Conservation (phyloP, 2,888 invertebrate species). For the Strigamia crassipes region DNA sequence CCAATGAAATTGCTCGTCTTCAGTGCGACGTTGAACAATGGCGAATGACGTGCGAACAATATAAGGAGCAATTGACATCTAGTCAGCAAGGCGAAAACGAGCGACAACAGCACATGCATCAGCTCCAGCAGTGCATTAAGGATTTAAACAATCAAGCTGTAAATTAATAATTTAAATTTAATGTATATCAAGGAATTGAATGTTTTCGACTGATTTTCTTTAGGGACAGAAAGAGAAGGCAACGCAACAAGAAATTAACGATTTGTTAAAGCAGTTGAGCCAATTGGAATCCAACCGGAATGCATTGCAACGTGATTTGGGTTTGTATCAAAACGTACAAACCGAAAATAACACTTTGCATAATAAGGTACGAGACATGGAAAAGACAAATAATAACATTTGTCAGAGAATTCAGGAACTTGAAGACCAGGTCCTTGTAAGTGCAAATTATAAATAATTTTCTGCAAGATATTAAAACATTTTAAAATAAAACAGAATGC, state of each 20-base stretch:
- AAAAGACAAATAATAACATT: constrained; percentile 13
- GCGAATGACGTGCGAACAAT: constrained; percentile 44
- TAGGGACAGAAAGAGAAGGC: constrained; percentile 51
- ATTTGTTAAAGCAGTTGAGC: constrained; percentile 62
- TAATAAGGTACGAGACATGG: constrained; percentile 1
- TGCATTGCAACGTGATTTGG: constrained; percentile 63
- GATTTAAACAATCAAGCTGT: constrained; percentile 45
- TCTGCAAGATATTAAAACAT: not conserved
- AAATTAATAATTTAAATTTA: not conserved
- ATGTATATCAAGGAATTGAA: too few relatives aligned
- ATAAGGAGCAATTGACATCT: not conserved
- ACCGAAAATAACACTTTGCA: constrained; percentile 54
- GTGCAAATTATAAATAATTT: not conserved
- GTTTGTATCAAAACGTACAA: constrained; percentile 54
- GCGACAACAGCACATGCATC: constrained; percentile 64
- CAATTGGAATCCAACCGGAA: constrained; percentile 65
- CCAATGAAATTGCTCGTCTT: constrained; percentile 45
- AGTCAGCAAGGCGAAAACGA: constrained; percentile 68
- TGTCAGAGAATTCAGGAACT: not conserved
- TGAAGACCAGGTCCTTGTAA: not conserved
- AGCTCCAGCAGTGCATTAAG: constrained; percentile 62
- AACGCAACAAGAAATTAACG: constrained; percentile 56
- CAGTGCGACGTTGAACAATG: constrained; percentile 51
- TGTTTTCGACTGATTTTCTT: constrained; percentile 43
- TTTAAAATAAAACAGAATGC: not conserved